phyloP scores from a whole-genome alignment of 2,888 invertebrate genomes.

The Mesorhabditis sp. region DNA sequence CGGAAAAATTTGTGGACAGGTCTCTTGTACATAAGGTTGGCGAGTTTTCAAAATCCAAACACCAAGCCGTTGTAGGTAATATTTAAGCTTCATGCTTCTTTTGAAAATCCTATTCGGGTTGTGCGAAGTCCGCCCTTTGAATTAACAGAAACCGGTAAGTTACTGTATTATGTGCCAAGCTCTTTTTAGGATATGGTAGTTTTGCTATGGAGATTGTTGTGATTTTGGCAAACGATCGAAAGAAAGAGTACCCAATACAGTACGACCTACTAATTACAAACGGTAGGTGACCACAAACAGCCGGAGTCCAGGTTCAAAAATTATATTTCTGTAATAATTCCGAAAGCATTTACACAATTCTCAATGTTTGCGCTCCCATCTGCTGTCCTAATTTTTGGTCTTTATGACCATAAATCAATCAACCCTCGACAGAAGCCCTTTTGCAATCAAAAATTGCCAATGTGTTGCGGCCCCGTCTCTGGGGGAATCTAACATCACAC shows the following conservation, averaged over 20 bases:
- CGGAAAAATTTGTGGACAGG: not conserved
- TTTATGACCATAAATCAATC: too few relatives aligned
- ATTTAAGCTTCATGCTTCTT: not conserved
- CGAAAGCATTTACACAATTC: too few relatives aligned
- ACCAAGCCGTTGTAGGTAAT: not conserved
- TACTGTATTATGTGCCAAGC: not conserved
- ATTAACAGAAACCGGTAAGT: not conserved
- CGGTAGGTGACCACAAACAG: not conserved
- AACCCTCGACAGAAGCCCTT: too few relatives aligned
- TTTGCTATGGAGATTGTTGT: not conserved
- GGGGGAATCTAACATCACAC: not conserved
- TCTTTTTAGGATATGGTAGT: slow-evolving; percentile 4
- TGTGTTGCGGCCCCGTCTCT: too few relatives aligned
- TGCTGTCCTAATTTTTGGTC: too few relatives aligned
- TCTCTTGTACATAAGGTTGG: not conserved
- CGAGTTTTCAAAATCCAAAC: not conserved
- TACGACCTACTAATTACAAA: not conserved
- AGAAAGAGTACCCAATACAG: slow-evolving; percentile 1
- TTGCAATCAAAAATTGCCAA: too few relatives aligned
- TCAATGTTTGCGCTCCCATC: too few relatives aligned
- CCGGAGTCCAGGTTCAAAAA: too few relatives aligned
- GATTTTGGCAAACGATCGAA: not conserved
- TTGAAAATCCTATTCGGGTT: not conserved
- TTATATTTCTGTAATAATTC: too few relatives aligned
- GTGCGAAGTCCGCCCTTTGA: not conserved